Base-by-base conservation (phyloP, 1,140 invertebrate genomes). In the Gryllus bimaculatus region DNA sequence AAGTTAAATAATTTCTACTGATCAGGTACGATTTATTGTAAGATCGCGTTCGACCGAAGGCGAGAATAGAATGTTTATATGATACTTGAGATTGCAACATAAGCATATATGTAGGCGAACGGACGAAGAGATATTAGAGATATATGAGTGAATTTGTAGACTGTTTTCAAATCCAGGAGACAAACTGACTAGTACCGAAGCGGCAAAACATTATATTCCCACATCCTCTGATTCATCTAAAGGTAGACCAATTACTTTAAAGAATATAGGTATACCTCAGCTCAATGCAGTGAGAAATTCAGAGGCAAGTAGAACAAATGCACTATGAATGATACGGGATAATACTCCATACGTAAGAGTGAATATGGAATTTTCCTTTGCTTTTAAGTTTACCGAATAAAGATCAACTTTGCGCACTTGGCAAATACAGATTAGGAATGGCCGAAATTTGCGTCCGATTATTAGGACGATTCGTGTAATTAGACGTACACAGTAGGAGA, bases 401-500 rank as follows among this genome's bases (percentile, higher is more conserved):
- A 10, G 80, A 80, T 48, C n/a, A n/a, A n/a, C n/a, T n/a, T n/a
- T n/a, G n/a, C n/a, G n/a, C n/a, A n/a, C n/a, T n/a, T n/a, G n/a
- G 79, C 74, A 7, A 15, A 12, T 12, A 49, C 21, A 8, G 75
- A 80, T 54, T 18, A 47, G 54, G 77, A 77, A 48, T 81, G 78
- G 76, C 48, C n/a, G n/a, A 77, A 8, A 12, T 80, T 4, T n/a
- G 85, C 80, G 79, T 88, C 2, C 87, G 88, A 81, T 88, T 83
- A 76, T 74, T 84, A n/a, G n/a, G 77, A 39, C 76, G 6, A 88
- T 88, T 80, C 20, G 48, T 0, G 77, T 85, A 2, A n/a, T n/a
- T n/a, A n/a, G n/a, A n/a, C n/a, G n/a, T n/a, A n/a, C n/a, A 88
- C 85, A 0, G 81, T 78, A 13, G 79, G 81, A 74, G 86, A 88